phyloP scores from a whole-genome alignment of 37 sponge, comb jelly and placozoan species.

The Chondrilla cf. caribensis region DNA sequence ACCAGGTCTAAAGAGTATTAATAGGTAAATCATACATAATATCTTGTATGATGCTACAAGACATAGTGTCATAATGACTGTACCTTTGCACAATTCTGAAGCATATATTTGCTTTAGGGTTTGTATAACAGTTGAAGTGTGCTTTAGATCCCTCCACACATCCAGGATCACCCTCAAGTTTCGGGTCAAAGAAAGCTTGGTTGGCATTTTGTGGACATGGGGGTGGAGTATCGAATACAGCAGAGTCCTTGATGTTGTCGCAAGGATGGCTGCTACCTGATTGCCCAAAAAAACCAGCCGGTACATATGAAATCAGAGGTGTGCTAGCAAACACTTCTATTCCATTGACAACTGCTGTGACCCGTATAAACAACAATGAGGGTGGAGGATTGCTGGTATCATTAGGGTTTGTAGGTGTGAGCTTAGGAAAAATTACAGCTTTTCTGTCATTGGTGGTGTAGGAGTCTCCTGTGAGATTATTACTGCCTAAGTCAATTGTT shows the following conservation, averaged over 20 bases:
- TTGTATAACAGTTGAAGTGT: not conserved
- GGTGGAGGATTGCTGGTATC: not conserved
- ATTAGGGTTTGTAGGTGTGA: not conserved
- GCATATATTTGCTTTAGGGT: constrained; percentile 1
- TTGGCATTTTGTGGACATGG: not conserved
- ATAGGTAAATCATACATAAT: no score
- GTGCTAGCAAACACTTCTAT: constrained; percentile 4
- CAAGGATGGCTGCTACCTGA: not conserved
- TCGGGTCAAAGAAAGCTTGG: constrained; percentile 11
- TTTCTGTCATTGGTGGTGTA: not conserved
- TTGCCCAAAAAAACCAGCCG: not conserved
- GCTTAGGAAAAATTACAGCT: not conserved
- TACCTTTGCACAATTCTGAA: not conserved
- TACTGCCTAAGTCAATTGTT: not conserved
- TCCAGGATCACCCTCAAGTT: not conserved
- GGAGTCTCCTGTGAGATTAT: no score
- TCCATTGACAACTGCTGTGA: not conserved
- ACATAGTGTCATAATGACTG: no score
- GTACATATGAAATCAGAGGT: constrained; percentile 6
- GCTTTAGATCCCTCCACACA: not conserved
- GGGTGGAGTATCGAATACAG: not conserved
- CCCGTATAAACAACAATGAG: not conserved
- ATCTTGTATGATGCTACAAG: no score
- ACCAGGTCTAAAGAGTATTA: no score
- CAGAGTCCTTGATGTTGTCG: not conserved